These are phyloP conservation scores for Rhinoderma darwinii DNA, from an alignment of 2,113 vertebrate genomes.

Conservation along the genomic window DNA sequence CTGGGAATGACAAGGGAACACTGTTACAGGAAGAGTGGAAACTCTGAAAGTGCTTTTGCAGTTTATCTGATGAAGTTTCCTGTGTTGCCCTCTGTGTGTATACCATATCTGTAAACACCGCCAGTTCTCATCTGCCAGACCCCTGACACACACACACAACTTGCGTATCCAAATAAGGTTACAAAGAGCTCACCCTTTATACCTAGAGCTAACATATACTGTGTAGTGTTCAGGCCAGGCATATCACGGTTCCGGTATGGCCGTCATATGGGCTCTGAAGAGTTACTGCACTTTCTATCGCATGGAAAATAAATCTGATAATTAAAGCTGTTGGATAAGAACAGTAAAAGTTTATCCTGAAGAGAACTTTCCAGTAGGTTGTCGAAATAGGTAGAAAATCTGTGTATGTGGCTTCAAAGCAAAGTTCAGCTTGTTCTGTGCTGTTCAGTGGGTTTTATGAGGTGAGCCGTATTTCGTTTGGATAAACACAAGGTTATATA, in stretches of 20 bases:
- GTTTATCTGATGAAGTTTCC: conserved; percentile 56
- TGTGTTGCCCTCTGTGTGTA: conserved; percentile 44
- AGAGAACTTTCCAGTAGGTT: neutral
- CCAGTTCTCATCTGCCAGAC: conserved; percentile 43
- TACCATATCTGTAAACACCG: conserved; percentile 54
- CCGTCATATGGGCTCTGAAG: neutral
- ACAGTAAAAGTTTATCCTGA: neutral
- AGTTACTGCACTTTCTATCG: neutral
- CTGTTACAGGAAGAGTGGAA: conserved; percentile 43
- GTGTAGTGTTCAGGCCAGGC: neutral
- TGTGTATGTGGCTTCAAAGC: conserved; percentile 12
- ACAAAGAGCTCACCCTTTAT: conserved; percentile 41
- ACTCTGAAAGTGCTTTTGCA: conserved; percentile 36
- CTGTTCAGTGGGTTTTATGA: neutral
- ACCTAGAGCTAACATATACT: neutral
- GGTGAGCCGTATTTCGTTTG: neutral
- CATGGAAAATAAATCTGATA: neutral
- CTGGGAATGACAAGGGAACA: neutral
- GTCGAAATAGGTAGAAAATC: neutral
- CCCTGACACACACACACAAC: conserved; percentile 41
- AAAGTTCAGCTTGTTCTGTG: conserved; percentile 6
- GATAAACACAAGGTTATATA: neutral
- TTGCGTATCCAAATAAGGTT: conserved; percentile 53
- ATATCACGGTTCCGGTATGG: neutral
- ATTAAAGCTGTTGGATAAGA: neutral